These are phyloP conservation scores for Micoletzkya japonica DNA, from an alignment of 2,888 invertebrate species.

Conservation along the genomic window DNA sequence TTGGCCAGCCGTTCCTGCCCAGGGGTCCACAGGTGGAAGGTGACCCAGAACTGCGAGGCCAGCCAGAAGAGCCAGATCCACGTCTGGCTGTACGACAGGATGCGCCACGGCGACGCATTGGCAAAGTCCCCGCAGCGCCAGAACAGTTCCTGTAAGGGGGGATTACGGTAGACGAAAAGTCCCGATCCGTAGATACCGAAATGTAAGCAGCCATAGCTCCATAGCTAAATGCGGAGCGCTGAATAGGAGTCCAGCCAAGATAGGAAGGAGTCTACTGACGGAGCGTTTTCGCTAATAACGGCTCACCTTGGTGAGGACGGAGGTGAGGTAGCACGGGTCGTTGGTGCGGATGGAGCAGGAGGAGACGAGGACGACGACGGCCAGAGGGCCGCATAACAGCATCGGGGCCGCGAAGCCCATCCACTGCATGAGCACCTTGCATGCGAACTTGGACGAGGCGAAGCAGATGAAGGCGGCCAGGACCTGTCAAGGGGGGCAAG, in stretches of 20 bases:
- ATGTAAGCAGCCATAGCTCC: not conserved
- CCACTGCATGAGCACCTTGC: slow-evolving; percentile 77
- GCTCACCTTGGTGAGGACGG: slow-evolving; percentile 66
- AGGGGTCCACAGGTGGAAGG: slow-evolving; percentile 95
- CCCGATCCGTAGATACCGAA: not conserved
- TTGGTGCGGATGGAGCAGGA: slow-evolving; percentile 71
- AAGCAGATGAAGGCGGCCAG: slow-evolving; percentile 65
- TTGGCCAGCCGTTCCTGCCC: slow-evolving; percentile 94
- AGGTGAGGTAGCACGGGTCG: slow-evolving; percentile 85
- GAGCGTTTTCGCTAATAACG: not conserved
- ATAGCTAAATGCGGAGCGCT: not conserved
- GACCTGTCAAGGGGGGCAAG: too few species aligned
- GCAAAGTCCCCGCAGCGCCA: slow-evolving; percentile 55
- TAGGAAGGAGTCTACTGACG: not conserved
- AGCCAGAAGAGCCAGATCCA: slow-evolving; percentile 61
- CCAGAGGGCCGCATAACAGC: slow-evolving; percentile 85
- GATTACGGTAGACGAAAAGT: not conserved
- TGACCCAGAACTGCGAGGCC: slow-evolving; percentile 84
- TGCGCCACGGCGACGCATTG: not conserved
- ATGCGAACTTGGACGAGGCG: slow-evolving; percentile 68
- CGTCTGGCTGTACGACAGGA: slow-evolving; percentile 37
- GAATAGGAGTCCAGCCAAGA: not conserved
- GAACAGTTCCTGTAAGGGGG: slow-evolving; percentile 68
- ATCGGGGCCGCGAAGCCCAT: slow-evolving; percentile 96
- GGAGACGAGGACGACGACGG: slow-evolving; percentile 71